Base-by-base conservation (phyloP, 2,888 invertebrate genomes). In the Beris chalybata region DNA sequence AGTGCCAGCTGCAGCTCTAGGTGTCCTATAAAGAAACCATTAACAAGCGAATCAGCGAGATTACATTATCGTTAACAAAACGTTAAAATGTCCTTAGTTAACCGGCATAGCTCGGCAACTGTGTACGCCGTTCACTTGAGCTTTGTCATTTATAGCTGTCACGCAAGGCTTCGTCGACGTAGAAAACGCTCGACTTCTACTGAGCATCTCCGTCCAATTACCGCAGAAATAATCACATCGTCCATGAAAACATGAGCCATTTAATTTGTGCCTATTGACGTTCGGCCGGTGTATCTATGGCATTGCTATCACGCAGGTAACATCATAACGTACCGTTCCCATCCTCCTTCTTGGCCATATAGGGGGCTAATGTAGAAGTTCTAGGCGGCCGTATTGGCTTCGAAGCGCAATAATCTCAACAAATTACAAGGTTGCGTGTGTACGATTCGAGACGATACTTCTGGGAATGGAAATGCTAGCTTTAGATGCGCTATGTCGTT, bases 121-220 rank as follows among this genome's bases (percentile, higher is more conserved):
- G 29, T 50, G 50, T 50, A 15, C 22, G 22, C 22, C 22, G 22
- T 22, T 22, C 22, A 22, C 22, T 22, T 22, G 22, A 22, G 22
- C 22, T 22, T 15, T 9, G 15, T 53, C 53, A 11, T 53, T 30
- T 53, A 53, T 22, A 12, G 30, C 44, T 43, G 29, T 56, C 57
- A 57, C 57, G 45, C 57, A 29, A 57, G n/a, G 44, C 57, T 38
- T 38, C 44, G 45, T 31, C 12, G 44, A 22, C 44, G 43, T 44
- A 12, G 45, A 11, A 15, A 44, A 54, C 44, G 15, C 9, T 29
- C 58, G 45, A 45, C 11, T 44, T 22, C 12, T 45, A 47, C n/a
- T 30, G 22, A 44, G 48, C 58, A 47, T 59, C n/a, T 47, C 48
- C 12, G 31, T 59, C 48, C 58, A 59, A 59, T 59, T 59, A 59